These are phyloP conservation scores for Balearica regulorum DNA, from an alignment of 2,797 vertebrate genomes.

Conservation along the genomic window DNA sequence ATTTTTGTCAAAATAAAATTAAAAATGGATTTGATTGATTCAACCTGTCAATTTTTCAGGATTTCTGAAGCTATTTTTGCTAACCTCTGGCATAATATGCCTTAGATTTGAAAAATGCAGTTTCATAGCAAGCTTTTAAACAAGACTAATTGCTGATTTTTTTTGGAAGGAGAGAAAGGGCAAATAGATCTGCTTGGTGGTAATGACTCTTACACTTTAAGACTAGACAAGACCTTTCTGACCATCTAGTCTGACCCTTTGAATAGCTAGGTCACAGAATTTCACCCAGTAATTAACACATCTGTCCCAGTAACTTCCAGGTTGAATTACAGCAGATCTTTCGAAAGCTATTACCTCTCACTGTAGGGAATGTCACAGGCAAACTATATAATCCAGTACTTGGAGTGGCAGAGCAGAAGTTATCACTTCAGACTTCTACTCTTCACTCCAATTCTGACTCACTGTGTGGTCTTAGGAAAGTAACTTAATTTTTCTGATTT, in stretches of 20 bases:
- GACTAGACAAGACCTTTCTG: conserved; percentile 12
- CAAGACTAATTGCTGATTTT: conserved; percentile 26
- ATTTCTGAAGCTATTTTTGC: conserved; percentile 56
- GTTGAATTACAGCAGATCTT: conserved; percentile 8
- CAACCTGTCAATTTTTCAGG: conserved; percentile 45
- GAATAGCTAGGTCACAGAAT: conserved; percentile 39
- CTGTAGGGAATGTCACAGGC: conserved; percentile 11
- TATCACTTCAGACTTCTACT: not conserved
- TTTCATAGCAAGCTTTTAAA: conserved; percentile 31
- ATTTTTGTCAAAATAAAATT: conserved; percentile 65
- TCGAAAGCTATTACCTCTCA: not conserved
- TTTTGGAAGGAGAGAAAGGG: not conserved
- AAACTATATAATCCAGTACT: not conserved
- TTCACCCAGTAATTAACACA: conserved; percentile 31
- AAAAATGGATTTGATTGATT: conserved; percentile 70
- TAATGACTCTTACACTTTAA: conserved; percentile 10
- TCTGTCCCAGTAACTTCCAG: conserved; percentile 32
- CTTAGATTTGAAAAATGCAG: conserved; percentile 58
- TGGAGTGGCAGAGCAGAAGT: not conserved
- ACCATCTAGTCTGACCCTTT: conserved; percentile 16
- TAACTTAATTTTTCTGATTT: conserved; percentile 38
- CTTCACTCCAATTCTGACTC: not conserved
- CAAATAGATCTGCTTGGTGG: not conserved
- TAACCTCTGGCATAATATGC: conserved; percentile 51
- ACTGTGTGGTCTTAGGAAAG: conserved; percentile 50